Evolutionary conservation across 2,113 vertebrate species (phyloP).

Genomic region (Myotis lucifugus): DNA sequence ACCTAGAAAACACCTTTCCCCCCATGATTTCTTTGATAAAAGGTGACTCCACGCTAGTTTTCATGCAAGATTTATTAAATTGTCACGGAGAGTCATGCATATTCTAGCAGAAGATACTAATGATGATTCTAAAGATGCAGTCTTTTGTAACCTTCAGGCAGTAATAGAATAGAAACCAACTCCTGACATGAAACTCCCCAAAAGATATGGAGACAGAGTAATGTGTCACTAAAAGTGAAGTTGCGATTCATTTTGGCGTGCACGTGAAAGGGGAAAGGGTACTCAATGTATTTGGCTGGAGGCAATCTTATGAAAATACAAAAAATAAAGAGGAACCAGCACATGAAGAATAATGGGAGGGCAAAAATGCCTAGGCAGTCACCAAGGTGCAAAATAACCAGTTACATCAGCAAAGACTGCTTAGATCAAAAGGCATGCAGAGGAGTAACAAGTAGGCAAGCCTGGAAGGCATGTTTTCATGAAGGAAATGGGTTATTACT

Average conservation of each 20-base stretch:
- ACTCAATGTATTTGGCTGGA: conserved; percentile 49
- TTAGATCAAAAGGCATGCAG: neutral
- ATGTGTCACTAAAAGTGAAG: conserved; percentile 55
- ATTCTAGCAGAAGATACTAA: conserved; percentile 71
- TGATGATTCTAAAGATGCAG: conserved; percentile 57
- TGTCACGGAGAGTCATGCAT: conserved; percentile 54
- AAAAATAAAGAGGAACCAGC: conserved; percentile 14
- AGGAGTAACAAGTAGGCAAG: neutral
- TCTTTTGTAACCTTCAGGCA: conserved; percentile 59
- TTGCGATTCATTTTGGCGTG: conserved; percentile 26
- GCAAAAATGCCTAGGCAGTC: neutral
- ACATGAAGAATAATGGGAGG: conserved; percentile 38
- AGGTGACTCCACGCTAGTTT: conserved; percentile 19
- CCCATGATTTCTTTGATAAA: conserved; percentile 49
- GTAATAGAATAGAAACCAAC: conserved; percentile 52
- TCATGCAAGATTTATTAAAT: conserved; percentile 74
- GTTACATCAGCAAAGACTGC: neutral
- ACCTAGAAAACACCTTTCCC: neutral
- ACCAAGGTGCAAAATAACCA: neutral
- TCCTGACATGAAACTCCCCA: conserved; percentile 31
- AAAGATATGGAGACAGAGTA: conserved; percentile 65
- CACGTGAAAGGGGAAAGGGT: conserved; percentile 55
- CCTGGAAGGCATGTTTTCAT: neutral
- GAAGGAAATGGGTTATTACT: neutral
- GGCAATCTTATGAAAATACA: conserved; percentile 49